Base-by-base conservation (phyloP, 1,140 invertebrate genomes). In the Diabrotica undecimpunctata region DNA sequence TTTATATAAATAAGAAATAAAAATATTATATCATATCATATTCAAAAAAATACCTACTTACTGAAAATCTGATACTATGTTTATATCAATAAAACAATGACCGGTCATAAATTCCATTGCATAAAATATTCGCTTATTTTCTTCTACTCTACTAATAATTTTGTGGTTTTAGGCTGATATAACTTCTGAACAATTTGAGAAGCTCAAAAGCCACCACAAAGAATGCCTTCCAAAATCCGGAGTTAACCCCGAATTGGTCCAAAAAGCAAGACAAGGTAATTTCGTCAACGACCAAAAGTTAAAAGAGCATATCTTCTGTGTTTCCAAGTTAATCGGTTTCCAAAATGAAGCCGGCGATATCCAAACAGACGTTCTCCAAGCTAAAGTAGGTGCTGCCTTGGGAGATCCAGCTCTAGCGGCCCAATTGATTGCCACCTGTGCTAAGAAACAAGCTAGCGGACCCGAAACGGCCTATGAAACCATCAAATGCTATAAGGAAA, bases 321-420 rank as follows among this genome's bases (percentile, higher is more conserved):
- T 66, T n/a, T 38, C 53, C 6, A 66, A 66, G 25, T 63, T 62
- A 38, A 10, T 50, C 10, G 64, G 64, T n/a, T 63, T 69, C 52
- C 61, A 54, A 50, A 59, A 60, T 38, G 64, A 58, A 25, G 55
- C 52, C 13, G 67, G 67, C 2, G n/a, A 55, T 5, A 51, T 69
- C 35, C 50, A 66, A 7, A 61, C n/a, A 3, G 67, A 69, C 12
- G 38, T 13, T n/a, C n/a, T n/a, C n/a, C n/a, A 78, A 9, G 58
- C 74, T 1, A 79, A 81, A 62, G 60, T 81, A 25, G 77, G 77
- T 0, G 56, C 69, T n/a, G 75, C 75, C n/a, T 70, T 81, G 0
- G 76, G 80, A 36, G 79, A 79, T 37, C n/a, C n/a, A n/a, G 69
- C 66, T 9, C 54, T 68, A 39, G 66, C 57, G 8, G 53, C 64